Evolutionary conservation across 2,113 vertebrate genomes (phyloP).

Genomic region (Pantherophis guttatus): DNA sequence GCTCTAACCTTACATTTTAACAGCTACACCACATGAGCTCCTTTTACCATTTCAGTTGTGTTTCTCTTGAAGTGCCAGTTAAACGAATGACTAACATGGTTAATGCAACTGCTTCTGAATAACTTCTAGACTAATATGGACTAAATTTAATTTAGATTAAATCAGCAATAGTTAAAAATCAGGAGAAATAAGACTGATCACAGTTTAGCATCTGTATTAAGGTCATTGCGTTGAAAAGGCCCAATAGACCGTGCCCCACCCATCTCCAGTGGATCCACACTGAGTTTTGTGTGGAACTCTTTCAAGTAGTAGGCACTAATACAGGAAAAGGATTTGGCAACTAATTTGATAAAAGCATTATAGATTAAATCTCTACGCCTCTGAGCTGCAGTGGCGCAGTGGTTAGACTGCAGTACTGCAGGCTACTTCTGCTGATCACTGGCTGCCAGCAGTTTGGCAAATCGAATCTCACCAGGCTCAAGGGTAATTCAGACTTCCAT

Average conservation of each 20-base stretch:
- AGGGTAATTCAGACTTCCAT: too few relatives aligned
- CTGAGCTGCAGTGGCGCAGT: background rate
- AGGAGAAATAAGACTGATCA: background rate
- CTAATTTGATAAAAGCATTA: background rate
- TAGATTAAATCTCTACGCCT: background rate
- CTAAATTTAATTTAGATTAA: background rate
- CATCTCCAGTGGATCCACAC: background rate
- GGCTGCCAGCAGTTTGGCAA: too few relatives aligned
- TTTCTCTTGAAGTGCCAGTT: background rate
- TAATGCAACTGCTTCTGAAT: background rate
- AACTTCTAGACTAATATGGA: background rate
- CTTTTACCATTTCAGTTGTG: background rate
- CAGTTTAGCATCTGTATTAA: background rate
- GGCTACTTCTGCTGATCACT: too few relatives aligned
- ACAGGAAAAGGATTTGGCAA: background rate
- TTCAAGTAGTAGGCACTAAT: background rate
- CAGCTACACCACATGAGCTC: background rate
- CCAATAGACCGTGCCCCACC: background rate
- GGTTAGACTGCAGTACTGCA: too few relatives aligned
- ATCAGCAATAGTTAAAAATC: background rate
- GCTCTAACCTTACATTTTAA: background rate
- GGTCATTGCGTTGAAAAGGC: background rate
- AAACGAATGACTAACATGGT: background rate
- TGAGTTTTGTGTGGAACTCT: background rate
- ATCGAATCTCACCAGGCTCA: too few relatives aligned